These are phyloP conservation scores for Propithecus perrieri DNA, from an alignment of 2,797 vertebrate genomes.

Conservation along the genomic window DNA sequence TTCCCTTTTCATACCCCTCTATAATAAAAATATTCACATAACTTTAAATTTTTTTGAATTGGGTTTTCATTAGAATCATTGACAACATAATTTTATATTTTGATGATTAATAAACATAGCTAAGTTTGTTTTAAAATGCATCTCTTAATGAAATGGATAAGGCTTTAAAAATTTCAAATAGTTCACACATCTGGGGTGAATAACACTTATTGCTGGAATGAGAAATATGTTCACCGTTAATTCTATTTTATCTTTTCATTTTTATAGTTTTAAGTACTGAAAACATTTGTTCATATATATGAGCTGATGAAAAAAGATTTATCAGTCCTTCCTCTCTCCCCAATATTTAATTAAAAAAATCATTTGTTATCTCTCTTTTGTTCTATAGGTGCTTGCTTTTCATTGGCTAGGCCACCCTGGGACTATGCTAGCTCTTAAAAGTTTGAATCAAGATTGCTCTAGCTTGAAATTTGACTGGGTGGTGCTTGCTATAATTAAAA, in stretches of 20 bases:
- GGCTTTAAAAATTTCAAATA: background rate
- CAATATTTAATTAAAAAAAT: background rate
- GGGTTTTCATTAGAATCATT: background rate
- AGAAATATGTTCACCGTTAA: background rate
- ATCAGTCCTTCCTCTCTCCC: background rate
- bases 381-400: background rate
- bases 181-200: background rate
- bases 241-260: background rate
- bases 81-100: slow-evolving; percentile 2
- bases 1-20: background rate
- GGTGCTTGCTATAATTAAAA: background rate
- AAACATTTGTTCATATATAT: background rate
- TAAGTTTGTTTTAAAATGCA: background rate
- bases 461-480: background rate
- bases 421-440: background rate
- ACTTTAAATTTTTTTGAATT: background rate
- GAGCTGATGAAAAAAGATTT: background rate
- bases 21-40: background rate
- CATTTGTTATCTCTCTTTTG: background rate
- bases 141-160: background rate
- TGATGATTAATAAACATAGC: background rate
- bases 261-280: slow-evolving; percentile 1
- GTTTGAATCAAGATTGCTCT: background rate
- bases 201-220: background rate
- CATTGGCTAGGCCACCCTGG: background rate